Conservation (phyloP, 2,888 invertebrate species). For the Hypsopygia costalis region DNA sequence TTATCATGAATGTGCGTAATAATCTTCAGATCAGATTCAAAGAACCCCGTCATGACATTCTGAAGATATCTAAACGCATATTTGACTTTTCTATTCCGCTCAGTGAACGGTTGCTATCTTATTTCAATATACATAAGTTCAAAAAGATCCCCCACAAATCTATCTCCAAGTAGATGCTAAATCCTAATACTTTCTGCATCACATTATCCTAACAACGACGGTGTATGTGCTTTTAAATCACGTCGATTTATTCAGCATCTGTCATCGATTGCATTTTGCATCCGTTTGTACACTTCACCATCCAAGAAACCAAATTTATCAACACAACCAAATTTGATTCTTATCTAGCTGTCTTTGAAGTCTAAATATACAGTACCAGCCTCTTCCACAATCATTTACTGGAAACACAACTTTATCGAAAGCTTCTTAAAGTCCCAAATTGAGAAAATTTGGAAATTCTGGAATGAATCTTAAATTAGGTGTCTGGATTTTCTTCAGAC, state of each 20-base stretch:
- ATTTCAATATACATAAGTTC: too few relatives aligned
- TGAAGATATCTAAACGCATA: too few relatives aligned
- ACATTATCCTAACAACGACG: background rate
- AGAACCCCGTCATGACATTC: too few relatives aligned
- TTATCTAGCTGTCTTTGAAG: background rate
- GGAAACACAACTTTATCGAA: background rate
- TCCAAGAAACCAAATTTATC: background rate
- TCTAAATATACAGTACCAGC: background rate
- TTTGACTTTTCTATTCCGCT: too few relatives aligned
- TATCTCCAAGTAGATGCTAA: background rate
- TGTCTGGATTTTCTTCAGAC: background rate
- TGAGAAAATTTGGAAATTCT: background rate
- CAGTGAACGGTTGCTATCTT: too few relatives aligned
- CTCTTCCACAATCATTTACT: background rate
- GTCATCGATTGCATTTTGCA: slow-evolving; percentile 16
- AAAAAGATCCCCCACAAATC: background rate
- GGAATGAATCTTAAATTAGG: background rate
- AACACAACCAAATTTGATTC: background rate
- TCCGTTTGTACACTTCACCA: slow-evolving; percentile 7
- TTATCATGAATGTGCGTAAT: too few relatives aligned
- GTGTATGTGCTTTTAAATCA: background rate
- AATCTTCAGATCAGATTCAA: too few relatives aligned
- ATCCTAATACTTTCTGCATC: background rate
- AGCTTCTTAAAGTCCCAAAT: background rate
- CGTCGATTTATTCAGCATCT: slow-evolving; percentile 10